Evolutionary conservation across 2,888 invertebrate genomes (phyloP).

Genomic region (Perizoma affinitatum): DNA sequence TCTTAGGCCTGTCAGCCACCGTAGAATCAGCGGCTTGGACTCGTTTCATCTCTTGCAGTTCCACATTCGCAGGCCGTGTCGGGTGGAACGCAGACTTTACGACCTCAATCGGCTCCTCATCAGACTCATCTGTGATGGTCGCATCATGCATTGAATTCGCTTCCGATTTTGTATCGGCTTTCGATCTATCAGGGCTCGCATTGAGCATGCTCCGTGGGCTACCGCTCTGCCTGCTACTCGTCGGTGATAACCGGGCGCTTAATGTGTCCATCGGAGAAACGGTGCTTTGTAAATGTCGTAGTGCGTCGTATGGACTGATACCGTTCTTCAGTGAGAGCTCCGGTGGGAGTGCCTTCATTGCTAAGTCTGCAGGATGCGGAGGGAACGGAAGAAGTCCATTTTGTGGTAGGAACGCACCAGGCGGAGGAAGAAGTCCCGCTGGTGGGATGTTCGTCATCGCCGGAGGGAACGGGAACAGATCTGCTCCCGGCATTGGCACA

Average conservation of each 20-base stretch:
- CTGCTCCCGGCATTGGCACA: conserved; percentile 69
- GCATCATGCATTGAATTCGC: conserved; percentile 86
- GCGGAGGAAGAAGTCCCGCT: conserved; percentile 82
- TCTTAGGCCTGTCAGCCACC: conserved; percentile 76
- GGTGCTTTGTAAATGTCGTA: conserved; percentile 75
- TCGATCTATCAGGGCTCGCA: conserved; percentile 77
- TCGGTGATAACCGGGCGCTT: conserved; percentile 80
- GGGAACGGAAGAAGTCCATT: conserved; percentile 81
- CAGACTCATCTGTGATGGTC: conserved; percentile 86
- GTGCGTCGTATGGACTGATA: conserved; percentile 84
- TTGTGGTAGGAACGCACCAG: conserved; percentile 83
- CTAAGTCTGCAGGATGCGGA: conserved; percentile 79
- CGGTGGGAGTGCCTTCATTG: conserved; percentile 75
- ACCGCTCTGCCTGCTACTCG: conserved; percentile 82
- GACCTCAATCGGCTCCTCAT: conserved; percentile 90
- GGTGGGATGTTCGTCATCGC: conserved; percentile 72
- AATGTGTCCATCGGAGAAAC: conserved; percentile 76
- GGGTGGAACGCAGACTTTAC: conserved; percentile 90
- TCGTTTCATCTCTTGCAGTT: conserved; percentile 81
- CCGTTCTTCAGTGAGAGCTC: conserved; percentile 82
- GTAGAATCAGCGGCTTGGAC: conserved; percentile 85
- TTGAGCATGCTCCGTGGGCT: conserved; percentile 78
- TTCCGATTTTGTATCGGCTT: conserved; percentile 84
- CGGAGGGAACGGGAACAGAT: conserved; percentile 75
- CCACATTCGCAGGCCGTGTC: conserved; percentile 84